A percentile compares a stretch with the other conserved stretches of the same genome.
Conservation (phyloP, 2,113 vertebrate genomes). For the Delphinus delphis region DNA sequence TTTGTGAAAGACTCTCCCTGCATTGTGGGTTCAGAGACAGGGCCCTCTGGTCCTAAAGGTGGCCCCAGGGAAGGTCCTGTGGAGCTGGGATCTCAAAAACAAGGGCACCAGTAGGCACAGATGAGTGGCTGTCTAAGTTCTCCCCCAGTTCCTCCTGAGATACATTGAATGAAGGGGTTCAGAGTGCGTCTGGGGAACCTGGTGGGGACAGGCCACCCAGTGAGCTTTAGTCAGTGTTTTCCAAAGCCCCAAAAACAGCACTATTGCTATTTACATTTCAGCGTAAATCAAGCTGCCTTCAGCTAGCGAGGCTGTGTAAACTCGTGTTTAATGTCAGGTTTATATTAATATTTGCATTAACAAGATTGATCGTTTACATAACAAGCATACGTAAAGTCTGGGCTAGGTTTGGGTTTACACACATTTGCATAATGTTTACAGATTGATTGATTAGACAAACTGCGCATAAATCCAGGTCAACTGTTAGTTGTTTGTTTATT, state of each 20-base stretch:
- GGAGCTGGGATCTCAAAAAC: neutral
- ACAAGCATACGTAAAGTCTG: constrained; percentile 73
- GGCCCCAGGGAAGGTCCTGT: too few relatives aligned
- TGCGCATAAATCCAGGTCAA: constrained; percentile 72
- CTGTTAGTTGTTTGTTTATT: constrained; percentile 68
- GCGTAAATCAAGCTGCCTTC: constrained; percentile 65
- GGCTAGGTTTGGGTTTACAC: constrained; percentile 68
- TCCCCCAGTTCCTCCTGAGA: neutral
- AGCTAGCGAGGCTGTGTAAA: constrained; percentile 72
- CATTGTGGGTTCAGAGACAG: neutral
- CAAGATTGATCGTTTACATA: constrained; percentile 80
- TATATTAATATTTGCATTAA: constrained; percentile 81
- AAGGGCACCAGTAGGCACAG: neutral
- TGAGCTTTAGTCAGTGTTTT: constrained; percentile 50
- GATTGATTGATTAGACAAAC: constrained; percentile 75
- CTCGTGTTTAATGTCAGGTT: constrained; percentile 79
- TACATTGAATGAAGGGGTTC: neutral
- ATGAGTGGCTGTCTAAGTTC: neutral
- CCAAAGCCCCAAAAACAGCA: constrained; percentile 26
- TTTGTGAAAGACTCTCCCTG: neutral
- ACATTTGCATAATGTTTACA: constrained; percentile 78
- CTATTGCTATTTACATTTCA: constrained; percentile 68
- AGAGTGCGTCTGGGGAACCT: neutral
- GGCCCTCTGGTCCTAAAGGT: neutral
- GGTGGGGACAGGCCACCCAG: neutral